Conservation (phyloP, 1,140 invertebrate species). For the Tetranychus cinnabarinus region DNA sequence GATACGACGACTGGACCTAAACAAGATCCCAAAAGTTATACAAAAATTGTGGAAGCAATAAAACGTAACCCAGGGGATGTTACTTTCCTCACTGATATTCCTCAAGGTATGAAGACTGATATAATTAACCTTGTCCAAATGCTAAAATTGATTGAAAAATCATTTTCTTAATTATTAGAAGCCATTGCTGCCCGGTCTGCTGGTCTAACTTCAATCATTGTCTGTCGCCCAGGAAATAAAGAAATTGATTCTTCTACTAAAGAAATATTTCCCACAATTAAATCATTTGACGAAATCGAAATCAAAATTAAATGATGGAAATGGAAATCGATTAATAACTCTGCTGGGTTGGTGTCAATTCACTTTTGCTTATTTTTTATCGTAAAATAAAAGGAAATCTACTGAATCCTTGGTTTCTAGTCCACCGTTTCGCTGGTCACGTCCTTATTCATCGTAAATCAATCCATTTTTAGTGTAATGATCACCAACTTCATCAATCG, state of each 20-base stretch:
- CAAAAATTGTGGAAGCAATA: conserved; percentile 43
- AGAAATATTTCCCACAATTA: not conserved
- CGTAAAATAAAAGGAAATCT: too few species aligned
- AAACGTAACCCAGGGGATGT: conserved; percentile 34
- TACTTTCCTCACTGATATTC: conserved; percentile 53
- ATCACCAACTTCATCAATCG: too few species aligned
- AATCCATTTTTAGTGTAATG: too few species aligned
- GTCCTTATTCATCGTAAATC: too few species aligned
- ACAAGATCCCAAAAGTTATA: conserved; percentile 42
- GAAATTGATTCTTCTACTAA: not conserved
- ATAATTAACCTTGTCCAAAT: too few species aligned
- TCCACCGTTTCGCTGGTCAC: too few species aligned
- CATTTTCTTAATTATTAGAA: conserved; percentile 23
- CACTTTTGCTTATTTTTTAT: too few species aligned
- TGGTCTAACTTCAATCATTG: conserved; percentile 38
- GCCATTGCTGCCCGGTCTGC: conserved; percentile 48
- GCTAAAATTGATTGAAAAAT: too few species aligned
- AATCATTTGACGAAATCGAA: not conserved
- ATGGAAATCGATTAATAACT: too few species aligned
- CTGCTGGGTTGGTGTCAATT: too few species aligned
- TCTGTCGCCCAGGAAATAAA: conserved; percentile 46
- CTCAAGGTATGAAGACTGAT: conserved; percentile 18
- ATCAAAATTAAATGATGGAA: too few species aligned
- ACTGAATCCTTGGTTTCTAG: too few species aligned
- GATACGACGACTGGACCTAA: conserved; percentile 63